Percentiles rank a stretch among this genome's conserved stretches.
phyloP scores from a whole-genome alignment of 1,140 invertebrate genomes.

The Aphelinus certus region DNA sequence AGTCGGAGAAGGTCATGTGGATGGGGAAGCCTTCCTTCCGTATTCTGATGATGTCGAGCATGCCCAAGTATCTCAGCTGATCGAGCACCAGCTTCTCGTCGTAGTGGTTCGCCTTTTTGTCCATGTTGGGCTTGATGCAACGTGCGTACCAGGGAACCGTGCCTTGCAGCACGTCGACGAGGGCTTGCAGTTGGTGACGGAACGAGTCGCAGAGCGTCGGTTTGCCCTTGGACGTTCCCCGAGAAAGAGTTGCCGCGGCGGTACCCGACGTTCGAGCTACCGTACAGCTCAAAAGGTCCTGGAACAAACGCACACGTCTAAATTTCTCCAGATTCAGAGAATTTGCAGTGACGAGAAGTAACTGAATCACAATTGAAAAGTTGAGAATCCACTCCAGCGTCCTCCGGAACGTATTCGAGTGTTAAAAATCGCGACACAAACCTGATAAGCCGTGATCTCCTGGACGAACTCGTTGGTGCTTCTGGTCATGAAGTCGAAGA shows the following conservation, averaged over 20 bases:
- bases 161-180: conserved; percentile 90
- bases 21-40: conserved; percentile 92
- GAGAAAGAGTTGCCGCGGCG: conserved; percentile 79
- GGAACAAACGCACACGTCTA: background rate
- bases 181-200: conserved; percentile 86
- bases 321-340: background rate
- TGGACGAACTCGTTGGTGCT: conserved; percentile 89
- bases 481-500: conserved; percentile 90
- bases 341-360: too few species aligned
- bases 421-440: background rate
- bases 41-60: conserved; percentile 95
- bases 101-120: conserved; percentile 86
- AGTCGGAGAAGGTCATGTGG: conserved; percentile 82
- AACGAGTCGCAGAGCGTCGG: conserved; percentile 95
- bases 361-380: too few species aligned
- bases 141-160: conserved; percentile 96
- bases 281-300: conserved; percentile 63
- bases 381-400: too few species aligned
- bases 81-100: conserved; percentile 86
- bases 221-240: conserved; percentile 89
- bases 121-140: conserved; percentile 94
- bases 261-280: conserved; percentile 55
- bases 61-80: conserved; percentile 92
- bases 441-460: conserved; percentile 85
- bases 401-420: background rate